A percentile compares a stretch with the other conserved stretches of the same genome.
Evolutionary conservation across 1,140 invertebrate species (phyloP).

Genomic region (Drosophila baimaii): DNA sequence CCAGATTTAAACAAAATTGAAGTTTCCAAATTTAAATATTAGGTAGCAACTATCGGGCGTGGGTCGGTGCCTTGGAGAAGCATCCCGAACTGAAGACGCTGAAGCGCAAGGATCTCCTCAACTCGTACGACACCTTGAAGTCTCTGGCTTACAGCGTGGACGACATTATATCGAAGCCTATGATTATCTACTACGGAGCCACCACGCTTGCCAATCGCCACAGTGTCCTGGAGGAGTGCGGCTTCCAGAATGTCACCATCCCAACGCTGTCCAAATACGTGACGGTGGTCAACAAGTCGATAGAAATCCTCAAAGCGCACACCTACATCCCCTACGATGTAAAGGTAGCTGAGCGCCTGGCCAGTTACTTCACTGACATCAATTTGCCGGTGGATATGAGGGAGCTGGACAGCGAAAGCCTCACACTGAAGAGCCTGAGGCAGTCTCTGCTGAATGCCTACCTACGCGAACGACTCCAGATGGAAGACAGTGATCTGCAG

Average conservation of each 20-base stretch:
- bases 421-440: constrained; percentile 84
- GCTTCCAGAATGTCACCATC: constrained; percentile 85
- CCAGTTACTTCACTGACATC: constrained; percentile 58
- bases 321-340: constrained; percentile 58
- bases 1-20: not conserved
- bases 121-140: constrained; percentile 63
- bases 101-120: constrained; percentile 70
- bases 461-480: constrained; percentile 84
- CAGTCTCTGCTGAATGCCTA: constrained; percentile 85
- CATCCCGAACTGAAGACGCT: constrained; percentile 72
- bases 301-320: constrained; percentile 64
- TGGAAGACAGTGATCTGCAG: constrained; percentile 84
- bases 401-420: constrained; percentile 55
- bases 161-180: constrained; percentile 85
- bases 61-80: constrained; percentile 59
- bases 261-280: constrained; percentile 85
- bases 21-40: not conserved
- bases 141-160: constrained; percentile 76
- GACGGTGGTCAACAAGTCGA: constrained; percentile 72
- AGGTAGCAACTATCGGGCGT: constrained; percentile 60
- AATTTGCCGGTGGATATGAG: constrained; percentile 53
- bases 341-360: constrained; percentile 76
- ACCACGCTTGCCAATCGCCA: constrained; percentile 86
- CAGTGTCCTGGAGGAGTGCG: constrained; percentile 85
- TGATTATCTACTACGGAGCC: constrained; percentile 85